phyloP scores from a whole-genome alignment of 2,888 invertebrate genomes.

The Gryllus longicercus region DNA sequence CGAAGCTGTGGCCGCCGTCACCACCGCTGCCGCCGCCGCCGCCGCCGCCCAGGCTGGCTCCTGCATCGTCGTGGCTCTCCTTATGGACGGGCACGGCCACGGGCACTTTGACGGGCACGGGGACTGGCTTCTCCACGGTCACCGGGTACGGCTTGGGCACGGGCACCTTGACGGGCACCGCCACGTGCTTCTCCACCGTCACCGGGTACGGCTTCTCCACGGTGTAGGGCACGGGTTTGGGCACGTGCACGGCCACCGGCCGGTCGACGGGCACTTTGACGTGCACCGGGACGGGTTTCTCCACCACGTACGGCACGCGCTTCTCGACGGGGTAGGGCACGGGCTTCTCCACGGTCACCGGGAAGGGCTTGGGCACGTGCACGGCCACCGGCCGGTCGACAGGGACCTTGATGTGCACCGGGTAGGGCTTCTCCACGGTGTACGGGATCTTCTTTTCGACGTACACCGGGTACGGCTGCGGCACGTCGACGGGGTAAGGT shows the following conservation, averaged over 20 bases:
- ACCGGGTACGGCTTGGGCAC: conserved; percentile 67
- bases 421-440: conserved; percentile 25
- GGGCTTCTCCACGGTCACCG: conserved; percentile 55
- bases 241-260: conserved; percentile 50
- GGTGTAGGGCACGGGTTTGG: conserved; percentile 32
- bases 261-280: conserved; percentile 64
- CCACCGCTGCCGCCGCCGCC: neutral
- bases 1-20: neutral
- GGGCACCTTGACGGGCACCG: conserved; percentile 66
- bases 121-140: conserved; percentile 43
- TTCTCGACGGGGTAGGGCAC: conserved; percentile 35
- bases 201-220: conserved; percentile 33
- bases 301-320: conserved; percentile 35
- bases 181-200: conserved; percentile 66
- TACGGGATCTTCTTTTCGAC: conserved; percentile 23
- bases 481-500: conserved; percentile 59
- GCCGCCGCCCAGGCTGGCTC: neutral
- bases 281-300: conserved; percentile 44
- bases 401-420: conserved; percentile 57
- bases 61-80: neutral
- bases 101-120: conserved; percentile 64
- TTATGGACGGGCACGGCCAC: conserved; percentile 47
- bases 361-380: conserved; percentile 50
- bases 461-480: conserved; percentile 49
- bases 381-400: conserved; percentile 66